Percentiles rank a stretch among this genome's conserved stretches.
phyloP scores from a whole-genome alignment of 2,888 invertebrate genomes.

The Dioctria rufipes region DNA sequence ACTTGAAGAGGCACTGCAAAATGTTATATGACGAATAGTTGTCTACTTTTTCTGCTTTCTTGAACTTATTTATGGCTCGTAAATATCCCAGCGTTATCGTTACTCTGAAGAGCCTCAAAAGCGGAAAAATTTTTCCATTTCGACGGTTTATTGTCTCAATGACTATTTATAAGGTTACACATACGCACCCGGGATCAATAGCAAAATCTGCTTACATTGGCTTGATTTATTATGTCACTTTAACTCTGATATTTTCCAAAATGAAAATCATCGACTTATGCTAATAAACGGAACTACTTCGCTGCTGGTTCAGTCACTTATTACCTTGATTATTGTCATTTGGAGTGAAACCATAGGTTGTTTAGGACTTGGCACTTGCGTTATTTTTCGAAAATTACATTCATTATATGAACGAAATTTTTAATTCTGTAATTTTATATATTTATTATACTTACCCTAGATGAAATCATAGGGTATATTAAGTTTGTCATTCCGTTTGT shows the following conservation, averaged over 20 bases:
- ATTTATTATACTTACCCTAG: too few relatives aligned
- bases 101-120: slow-evolving; percentile 28
- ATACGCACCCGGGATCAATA: slow-evolving; percentile 15
- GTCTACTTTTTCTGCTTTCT: slow-evolving; percentile 44
- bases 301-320: slow-evolving; percentile 19
- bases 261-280: slow-evolving; percentile 46
- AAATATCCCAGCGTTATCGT: slow-evolving; percentile 51
- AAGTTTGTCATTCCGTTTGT: too few relatives aligned
- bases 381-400: background rate
- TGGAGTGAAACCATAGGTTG: slow-evolving; percentile 13
- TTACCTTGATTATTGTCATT: slow-evolving; percentile 14
- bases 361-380: background rate
- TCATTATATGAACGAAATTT: too few relatives aligned
- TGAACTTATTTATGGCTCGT: slow-evolving; percentile 51
- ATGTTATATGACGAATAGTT: slow-evolving; percentile 45
- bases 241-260: slow-evolving; percentile 29
- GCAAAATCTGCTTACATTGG: background rate
- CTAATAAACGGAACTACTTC: slow-evolving; percentile 46
- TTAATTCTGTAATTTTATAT: too few relatives aligned
- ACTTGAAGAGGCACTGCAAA: slow-evolving; percentile 42
- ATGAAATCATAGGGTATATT: too few relatives aligned
- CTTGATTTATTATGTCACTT: slow-evolving; percentile 51
- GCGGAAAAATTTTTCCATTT: slow-evolving; percentile 34
- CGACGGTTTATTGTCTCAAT: slow-evolving; percentile 42
- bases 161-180: slow-evolving; percentile 51